Evolutionary conservation across 2,888 invertebrate genomes (phyloP), one percentile per base, ranked within the genome.

Genomic region (Poecilus cupreus): DNA sequence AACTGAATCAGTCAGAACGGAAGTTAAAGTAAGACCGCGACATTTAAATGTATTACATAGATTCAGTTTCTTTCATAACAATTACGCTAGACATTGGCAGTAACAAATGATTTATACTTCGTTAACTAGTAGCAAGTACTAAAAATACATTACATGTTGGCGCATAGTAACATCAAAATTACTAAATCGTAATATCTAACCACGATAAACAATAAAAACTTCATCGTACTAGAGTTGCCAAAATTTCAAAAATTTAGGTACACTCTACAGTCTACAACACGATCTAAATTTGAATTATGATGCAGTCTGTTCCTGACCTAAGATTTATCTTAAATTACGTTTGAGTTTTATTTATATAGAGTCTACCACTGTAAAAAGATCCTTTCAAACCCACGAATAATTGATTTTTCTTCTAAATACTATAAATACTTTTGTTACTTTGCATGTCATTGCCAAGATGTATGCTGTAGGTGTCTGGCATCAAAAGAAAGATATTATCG

Each of bases 381-480:
- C 32, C 8, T 32, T 32, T 32, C 32, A 32, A 26, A 6, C 8
- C 4, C 32, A 3, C 32, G 8, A 60, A 24, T 24, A 60, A 60
- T 60, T 54, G 54, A 54, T 54, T 20, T 20, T 10, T 54, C 39
- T 77, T 77, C 20, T 13, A 77, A 39, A 57, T n/a, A 77, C 76
- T 77, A 77, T 77, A 60, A 77, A 77, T 77, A 77, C 57, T 77
- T 72, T 46, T 18, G 72, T 43, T 22, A 72, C 11, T 57, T 77
- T 46, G 43, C 16, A 57, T 57, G 32, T 39, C 22, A 39, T 13
- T 77, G 76, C 76, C 76, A 77, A 77, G 57, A 57, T 77, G 22
- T 60, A 57, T 60, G 57, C 39, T 18, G 76, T 77, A 77, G 76
- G 76, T 20, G 57, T 54, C 57, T 77, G 76, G 76, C 76, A 76